Evolutionary conservation across 1,140 invertebrate genomes (phyloP).

Genomic region (Belonocnema kinseyi): DNA sequence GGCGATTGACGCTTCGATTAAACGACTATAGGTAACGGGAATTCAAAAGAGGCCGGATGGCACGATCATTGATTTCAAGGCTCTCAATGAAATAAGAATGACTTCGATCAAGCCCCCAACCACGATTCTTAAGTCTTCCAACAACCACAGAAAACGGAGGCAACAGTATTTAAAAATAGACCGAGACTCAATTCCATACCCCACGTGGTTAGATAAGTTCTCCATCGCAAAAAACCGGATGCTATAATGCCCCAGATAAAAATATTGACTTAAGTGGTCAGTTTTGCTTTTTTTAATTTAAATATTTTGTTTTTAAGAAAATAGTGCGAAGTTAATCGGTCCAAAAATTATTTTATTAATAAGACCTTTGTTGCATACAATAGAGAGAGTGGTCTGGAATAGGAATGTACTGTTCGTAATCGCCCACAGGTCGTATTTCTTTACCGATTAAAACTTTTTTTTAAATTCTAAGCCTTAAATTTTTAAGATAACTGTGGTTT

Average conservation of each 20-base stretch:
- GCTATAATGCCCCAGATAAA: neutral
- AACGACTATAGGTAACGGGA: constrained; percentile 1
- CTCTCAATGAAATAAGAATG: neutral
- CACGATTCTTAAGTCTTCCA: neutral
- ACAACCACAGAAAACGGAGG: neutral
- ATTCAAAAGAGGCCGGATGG: neutral
- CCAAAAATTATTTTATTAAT: no score
- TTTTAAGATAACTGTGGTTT: no score
- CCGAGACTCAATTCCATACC: neutral
- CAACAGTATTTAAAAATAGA: neutral
- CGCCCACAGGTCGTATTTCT: no score
- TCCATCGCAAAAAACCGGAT: neutral
- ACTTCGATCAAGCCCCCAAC: neutral
- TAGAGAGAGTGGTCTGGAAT: no score
- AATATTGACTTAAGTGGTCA: neutral
- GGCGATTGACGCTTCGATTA: neutral
- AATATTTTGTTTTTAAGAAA: no score
- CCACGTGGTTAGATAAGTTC: neutral
- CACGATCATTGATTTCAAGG: neutral
- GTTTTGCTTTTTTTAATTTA: no score
- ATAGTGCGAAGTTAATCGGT: no score
- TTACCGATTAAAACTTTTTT: no score
- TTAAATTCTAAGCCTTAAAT: no score
- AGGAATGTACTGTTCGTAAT: no score
- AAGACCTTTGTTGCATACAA: no score